Evolutionary conservation across 2,797 vertebrate species (phyloP).

Genomic region (Myioborus miniatus): DNA sequence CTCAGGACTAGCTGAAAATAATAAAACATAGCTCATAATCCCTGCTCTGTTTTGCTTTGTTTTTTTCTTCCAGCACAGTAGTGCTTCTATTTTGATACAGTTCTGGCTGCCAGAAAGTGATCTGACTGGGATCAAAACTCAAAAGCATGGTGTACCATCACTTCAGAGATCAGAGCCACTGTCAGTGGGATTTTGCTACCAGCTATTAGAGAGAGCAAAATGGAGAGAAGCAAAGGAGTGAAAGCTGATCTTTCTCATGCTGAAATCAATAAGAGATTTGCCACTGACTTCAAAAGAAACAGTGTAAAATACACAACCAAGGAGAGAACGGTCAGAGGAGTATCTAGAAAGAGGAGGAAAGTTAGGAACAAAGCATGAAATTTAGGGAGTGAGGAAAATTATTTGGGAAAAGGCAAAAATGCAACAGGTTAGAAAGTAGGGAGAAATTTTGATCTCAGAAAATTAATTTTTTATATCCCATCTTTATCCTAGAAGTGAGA

Average conservation of each 20-base stretch:
- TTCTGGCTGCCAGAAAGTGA: constrained; percentile 5
- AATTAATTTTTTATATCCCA: not conserved
- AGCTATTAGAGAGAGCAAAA: constrained; percentile 54
- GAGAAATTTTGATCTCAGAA: not conserved
- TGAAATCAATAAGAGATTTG: constrained; percentile 60
- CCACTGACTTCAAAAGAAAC: constrained; percentile 43
- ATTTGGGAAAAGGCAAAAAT: not conserved
- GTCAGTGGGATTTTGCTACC: constrained; percentile 54
- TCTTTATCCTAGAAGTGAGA: not conserved
- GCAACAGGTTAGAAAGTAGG: not conserved
- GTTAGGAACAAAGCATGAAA: not conserved
- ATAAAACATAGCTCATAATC: not conserved
- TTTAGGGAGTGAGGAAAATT: not conserved
- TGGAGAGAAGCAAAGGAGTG: not conserved
- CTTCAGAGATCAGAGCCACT: constrained; percentile 57
- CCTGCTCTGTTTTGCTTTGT: not conserved
- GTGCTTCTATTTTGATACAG: constrained; percentile 11
- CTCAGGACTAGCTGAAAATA: not conserved
- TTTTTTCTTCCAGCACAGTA: not conserved
- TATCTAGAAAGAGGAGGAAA: not conserved
- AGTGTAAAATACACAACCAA: not conserved
- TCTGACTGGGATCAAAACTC: constrained; percentile 48
- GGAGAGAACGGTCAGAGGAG: not conserved
- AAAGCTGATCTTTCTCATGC: constrained; percentile 17
- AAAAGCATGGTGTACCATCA: constrained; percentile 6